Conservation (phyloP, 2,113 vertebrate genomes). For the Percopsis transmontana region DNA sequence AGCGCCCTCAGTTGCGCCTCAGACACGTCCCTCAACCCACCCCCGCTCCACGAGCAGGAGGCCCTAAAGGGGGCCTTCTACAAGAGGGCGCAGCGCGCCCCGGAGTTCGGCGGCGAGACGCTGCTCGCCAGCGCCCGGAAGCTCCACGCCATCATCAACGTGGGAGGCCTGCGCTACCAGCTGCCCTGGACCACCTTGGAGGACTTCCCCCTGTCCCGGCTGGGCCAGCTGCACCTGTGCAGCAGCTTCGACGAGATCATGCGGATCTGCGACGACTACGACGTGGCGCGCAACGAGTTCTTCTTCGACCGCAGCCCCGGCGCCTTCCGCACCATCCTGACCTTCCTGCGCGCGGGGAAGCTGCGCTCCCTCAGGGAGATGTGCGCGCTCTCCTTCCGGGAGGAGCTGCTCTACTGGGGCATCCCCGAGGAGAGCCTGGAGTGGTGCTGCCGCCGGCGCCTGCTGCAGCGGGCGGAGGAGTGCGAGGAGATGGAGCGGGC, state of each 20-base stretch:
- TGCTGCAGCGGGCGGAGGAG: slow-evolving; percentile 93
- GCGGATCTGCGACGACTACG: slow-evolving; percentile 93
- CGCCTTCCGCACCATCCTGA: slow-evolving; percentile 94
- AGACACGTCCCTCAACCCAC: slow-evolving; percentile 83
- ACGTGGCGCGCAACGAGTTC: slow-evolving; percentile 92
- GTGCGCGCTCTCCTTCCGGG: slow-evolving; percentile 94
- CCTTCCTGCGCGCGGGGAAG: slow-evolving; percentile 92
- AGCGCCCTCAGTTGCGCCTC: slow-evolving; percentile 94
- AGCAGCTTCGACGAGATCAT: slow-evolving; percentile 97
- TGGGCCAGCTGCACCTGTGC: slow-evolving; percentile 92
- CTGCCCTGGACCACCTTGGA: slow-evolving; percentile 96
- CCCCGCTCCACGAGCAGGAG: slow-evolving; percentile 83
- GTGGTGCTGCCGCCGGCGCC: slow-evolving; percentile 92
- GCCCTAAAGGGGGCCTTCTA: slow-evolving; percentile 90
- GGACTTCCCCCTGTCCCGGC: slow-evolving; percentile 90
- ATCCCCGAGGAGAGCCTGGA: slow-evolving; percentile 92
- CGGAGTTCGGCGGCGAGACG: slow-evolving; percentile 58
- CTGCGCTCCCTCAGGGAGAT: slow-evolving; percentile 91
- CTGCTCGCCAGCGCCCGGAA: slow-evolving; percentile 78
- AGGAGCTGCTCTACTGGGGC: slow-evolving; percentile 98
- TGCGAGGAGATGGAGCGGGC: slow-evolving; percentile 87
- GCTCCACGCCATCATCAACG: slow-evolving; percentile 92
- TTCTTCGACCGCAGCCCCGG: slow-evolving; percentile 97
- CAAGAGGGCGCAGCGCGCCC: slow-evolving; percentile 85
- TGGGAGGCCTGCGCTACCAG: slow-evolving; percentile 93